Percentiles rank a stretch among this genome's conserved stretches.
These are phyloP conservation scores for Drosophila mayaguana DNA, from an alignment of 2,888 invertebrate species.

Conservation along the genomic window DNA sequence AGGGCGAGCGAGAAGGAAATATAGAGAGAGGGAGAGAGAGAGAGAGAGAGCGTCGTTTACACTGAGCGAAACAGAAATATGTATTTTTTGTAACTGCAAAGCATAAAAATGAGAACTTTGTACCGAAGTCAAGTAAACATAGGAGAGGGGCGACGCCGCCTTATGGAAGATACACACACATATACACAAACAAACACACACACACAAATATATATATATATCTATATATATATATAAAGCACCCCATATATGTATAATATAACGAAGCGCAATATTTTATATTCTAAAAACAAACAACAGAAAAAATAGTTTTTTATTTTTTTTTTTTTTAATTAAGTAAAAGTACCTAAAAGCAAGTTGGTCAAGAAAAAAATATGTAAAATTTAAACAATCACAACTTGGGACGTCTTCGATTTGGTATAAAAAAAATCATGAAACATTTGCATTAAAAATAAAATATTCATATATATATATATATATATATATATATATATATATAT, in stretches of 20 bases:
- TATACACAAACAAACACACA: neutral
- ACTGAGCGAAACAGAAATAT: slow-evolving; percentile 26
- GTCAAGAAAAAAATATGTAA: slow-evolving; percentile 4
- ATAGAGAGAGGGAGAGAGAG: no score
- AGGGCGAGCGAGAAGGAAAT: neutral
- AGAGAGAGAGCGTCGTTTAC: slow-evolving; percentile 24
- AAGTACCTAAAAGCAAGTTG: slow-evolving; percentile 60
- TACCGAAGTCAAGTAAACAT: neutral
- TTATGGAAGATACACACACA: slow-evolving; percentile 10
- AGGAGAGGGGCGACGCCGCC: slow-evolving; percentile 23
- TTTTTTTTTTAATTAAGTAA: slow-evolving; percentile 47
- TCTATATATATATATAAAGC: slow-evolving; percentile 7
- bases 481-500: no score
- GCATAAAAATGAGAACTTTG: neutral
- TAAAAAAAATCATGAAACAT: slow-evolving; percentile 4
- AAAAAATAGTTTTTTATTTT: slow-evolving; percentile 30
- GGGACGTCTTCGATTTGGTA: slow-evolving; percentile 57
- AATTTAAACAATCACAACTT: slow-evolving; percentile 52
- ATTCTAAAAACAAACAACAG: slow-evolving; percentile 15
- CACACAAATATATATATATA: slow-evolving; percentile 22
- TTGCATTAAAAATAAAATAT: slow-evolving; percentile 38
- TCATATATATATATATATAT: slow-evolving; percentile 16
- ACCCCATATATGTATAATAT: slow-evolving; percentile 13
- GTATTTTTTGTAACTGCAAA: slow-evolving; percentile 11
- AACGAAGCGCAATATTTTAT: slow-evolving; percentile 42